Percentiles rank a stretch among this genome's conserved stretches.
Conservation (phyloP, 2,888 invertebrate species). For the Drosophila birchii region DNA sequence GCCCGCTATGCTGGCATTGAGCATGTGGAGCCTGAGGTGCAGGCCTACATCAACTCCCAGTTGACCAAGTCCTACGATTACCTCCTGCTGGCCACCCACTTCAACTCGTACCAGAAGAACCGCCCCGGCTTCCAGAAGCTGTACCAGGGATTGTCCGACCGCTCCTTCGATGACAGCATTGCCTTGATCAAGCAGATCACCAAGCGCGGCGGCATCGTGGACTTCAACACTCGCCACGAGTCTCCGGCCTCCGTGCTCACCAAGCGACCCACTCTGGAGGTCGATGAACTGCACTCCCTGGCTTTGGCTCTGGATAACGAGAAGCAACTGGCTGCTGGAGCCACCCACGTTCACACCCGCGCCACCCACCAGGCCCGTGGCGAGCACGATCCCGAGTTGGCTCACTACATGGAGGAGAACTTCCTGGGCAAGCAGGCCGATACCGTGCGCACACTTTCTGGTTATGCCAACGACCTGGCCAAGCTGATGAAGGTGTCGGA, state of each 20-base stretch:
- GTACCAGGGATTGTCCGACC: slow-evolving; percentile 90
- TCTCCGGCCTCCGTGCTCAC: slow-evolving; percentile 57
- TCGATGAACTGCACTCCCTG: slow-evolving; percentile 89
- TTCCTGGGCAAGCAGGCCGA: slow-evolving; percentile 90
- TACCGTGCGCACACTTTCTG: slow-evolving; percentile 89
- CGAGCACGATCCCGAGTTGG: slow-evolving; percentile 88
- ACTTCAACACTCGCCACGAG: slow-evolving; percentile 85
- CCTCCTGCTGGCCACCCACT: slow-evolving; percentile 90
- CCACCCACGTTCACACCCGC: slow-evolving; percentile 88
- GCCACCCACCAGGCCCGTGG: slow-evolving; percentile 86
- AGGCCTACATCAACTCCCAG: slow-evolving; percentile 86
- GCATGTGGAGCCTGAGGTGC: slow-evolving; percentile 72
- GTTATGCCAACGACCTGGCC: slow-evolving; percentile 90
- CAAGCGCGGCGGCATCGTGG: slow-evolving; percentile 88
- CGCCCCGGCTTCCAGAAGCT: slow-evolving; percentile 91
- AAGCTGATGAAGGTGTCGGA: slow-evolving; percentile 87
- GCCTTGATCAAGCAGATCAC: slow-evolving; percentile 91
- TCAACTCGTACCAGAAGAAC: slow-evolving; percentile 91
- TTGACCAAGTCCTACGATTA: slow-evolving; percentile 91
- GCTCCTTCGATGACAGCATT: slow-evolving; percentile 90
- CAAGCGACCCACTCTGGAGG: slow-evolving; percentile 60
- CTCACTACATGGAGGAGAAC: slow-evolving; percentile 91
- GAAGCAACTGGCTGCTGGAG: slow-evolving; percentile 89
- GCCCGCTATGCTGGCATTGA: slow-evolving; percentile 77
- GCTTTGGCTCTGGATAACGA: slow-evolving; percentile 91